These are phyloP conservation scores for Iguana delicatissima DNA, from an alignment of 2,797 vertebrate species.

Conservation along the genomic window DNA sequence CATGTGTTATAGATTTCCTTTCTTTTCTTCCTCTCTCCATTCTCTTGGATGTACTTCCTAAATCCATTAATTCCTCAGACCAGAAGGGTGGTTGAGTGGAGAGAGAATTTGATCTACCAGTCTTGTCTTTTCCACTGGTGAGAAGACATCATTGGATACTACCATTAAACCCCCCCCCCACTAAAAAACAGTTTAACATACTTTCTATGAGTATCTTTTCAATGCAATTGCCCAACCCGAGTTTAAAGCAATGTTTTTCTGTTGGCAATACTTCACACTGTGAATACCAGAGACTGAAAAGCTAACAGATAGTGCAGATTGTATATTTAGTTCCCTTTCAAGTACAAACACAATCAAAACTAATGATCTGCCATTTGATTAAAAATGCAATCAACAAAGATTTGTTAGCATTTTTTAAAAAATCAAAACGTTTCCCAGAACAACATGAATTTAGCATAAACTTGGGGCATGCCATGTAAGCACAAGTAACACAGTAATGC, in stretches of 20 bases:
- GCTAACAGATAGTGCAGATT: not conserved
- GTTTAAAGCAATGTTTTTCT: not conserved
- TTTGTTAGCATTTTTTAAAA: not conserved
- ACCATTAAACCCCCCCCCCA: not conserved
- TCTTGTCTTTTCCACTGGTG: not conserved
- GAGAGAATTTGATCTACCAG: not conserved
- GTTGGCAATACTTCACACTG: not conserved
- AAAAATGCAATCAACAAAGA: slow-evolving; percentile 39
- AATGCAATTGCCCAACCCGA: not conserved
- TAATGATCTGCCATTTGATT: slow-evolving; percentile 24
- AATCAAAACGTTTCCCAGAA: slow-evolving; percentile 41
- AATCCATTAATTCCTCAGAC: no score
- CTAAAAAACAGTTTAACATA: not conserved
- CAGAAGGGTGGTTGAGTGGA: not conserved
- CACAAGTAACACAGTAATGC: slow-evolving; percentile 32
- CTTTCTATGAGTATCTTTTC: not conserved
- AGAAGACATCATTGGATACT: not conserved
- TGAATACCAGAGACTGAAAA: not conserved
- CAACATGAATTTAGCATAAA: slow-evolving; percentile 51
- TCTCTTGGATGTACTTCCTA: not conserved
- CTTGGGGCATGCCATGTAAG: slow-evolving; percentile 43
- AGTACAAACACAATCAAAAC: slow-evolving; percentile 4
- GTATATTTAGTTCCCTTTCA: not conserved
- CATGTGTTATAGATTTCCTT: not conserved
- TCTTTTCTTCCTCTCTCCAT: not conserved